phyloP scores from a whole-genome alignment of 2,113 vertebrate species.

The Alligator mississippiensis region DNA sequence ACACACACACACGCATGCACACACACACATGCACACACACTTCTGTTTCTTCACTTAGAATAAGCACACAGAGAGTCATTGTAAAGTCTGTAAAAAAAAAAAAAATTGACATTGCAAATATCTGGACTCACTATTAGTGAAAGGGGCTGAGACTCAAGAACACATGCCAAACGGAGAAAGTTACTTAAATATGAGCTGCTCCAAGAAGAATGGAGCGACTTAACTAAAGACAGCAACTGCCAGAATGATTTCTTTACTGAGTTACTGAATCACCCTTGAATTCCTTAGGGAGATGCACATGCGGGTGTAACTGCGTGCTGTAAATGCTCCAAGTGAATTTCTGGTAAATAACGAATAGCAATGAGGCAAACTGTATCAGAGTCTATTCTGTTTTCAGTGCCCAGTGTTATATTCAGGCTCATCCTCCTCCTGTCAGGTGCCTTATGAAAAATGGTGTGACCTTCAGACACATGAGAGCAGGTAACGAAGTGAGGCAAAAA shows the following conservation, averaged over 20 bases:
- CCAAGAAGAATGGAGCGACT: not conserved
- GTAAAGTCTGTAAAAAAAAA: not conserved
- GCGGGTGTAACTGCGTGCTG: slow-evolving; percentile 23
- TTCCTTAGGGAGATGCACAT: not conserved
- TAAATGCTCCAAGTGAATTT: not conserved
- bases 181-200: slow-evolving; percentile 40
- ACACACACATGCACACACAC: not conserved
- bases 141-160: slow-evolving; percentile 41
- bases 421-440: not conserved
- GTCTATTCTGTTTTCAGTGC: slow-evolving; percentile 31
- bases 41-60: slow-evolving; percentile 15
- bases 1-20: not conserved
- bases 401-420: not conserved
- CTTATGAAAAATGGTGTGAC: not conserved
- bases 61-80: not conserved
- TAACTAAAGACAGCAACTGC: slow-evolving; percentile 20
- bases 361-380: not conserved
- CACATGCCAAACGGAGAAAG: slow-evolving; percentile 42
- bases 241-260: slow-evolving; percentile 36
- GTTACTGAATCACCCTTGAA: slow-evolving; percentile 44
- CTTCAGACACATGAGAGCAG: not conserved
- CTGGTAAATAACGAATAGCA: not conserved
- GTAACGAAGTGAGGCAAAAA: not conserved
- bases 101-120: slow-evolving; percentile 13
- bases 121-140: slow-evolving; percentile 2